Conservation (phyloP, 64 coral and sea anemone species). For the Stylophora pistillata region DNA sequence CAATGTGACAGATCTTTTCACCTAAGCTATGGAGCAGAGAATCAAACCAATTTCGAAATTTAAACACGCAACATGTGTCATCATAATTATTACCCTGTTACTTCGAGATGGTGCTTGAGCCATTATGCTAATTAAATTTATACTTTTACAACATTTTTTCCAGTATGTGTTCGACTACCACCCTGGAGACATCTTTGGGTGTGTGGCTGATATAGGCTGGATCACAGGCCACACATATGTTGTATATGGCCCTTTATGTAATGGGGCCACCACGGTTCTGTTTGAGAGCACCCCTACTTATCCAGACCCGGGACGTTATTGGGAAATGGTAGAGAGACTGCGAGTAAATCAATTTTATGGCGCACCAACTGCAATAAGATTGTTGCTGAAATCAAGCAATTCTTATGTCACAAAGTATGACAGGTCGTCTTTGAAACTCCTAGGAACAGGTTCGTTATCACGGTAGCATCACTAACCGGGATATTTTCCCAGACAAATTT, state of each 20-base stretch:
- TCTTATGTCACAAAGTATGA: constrained; percentile 93
- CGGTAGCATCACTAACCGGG: no score
- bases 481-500: no score
- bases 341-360: constrained; percentile 88
- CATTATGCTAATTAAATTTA: background rate
- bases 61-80: no score
- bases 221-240: constrained; percentile 98
- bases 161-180: constrained; percentile 93
- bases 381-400: constrained; percentile 88
- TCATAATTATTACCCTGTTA: no score
- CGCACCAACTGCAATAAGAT: constrained; percentile 86
- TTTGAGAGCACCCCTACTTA: constrained; percentile 98
- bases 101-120: no score
- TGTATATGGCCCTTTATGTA: constrained; percentile 90
- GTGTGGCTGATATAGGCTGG: constrained; percentile 98
- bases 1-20: no score
- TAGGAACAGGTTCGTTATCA: constrained; percentile 75
- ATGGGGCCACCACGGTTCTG: constrained; percentile 88
- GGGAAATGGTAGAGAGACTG: constrained; percentile 95
- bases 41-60: no score
- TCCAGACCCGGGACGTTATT: constrained; percentile 94
- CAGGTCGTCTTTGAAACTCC: constrained; percentile 75
- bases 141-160: background rate
- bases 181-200: constrained; percentile 88
- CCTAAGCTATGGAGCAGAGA: no score